Conservation (phyloP, 1,140 invertebrate species). For the Trialeurodes vaporariorum region DNA sequence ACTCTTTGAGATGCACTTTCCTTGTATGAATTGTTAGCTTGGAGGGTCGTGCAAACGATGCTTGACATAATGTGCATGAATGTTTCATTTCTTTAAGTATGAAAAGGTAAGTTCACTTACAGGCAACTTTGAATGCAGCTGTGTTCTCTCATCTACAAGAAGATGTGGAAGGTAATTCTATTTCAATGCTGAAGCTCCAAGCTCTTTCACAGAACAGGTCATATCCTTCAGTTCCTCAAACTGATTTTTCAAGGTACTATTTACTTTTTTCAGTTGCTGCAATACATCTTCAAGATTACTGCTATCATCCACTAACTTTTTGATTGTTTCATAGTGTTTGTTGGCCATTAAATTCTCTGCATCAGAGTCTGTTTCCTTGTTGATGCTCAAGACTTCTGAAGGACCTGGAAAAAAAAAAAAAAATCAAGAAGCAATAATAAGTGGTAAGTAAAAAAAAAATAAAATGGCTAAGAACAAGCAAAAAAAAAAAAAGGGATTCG, state of each 20-base stretch:
- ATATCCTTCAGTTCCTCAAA: constrained; percentile 11
- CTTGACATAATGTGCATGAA: constrained; percentile 13
- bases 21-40: constrained; percentile 12
- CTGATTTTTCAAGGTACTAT: constrained; percentile 11
- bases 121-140: no score
- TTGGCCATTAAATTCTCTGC: constrained; percentile 23
- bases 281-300: constrained; percentile 22
- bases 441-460: background rate
- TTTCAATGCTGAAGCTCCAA: background rate
- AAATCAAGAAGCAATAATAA: background rate
- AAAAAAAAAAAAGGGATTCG: background rate
- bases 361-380: constrained; percentile 25
- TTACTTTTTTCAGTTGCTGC: constrained; percentile 10
- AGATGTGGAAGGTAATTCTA: no score
- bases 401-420: constrained; percentile 17
- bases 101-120: no score
- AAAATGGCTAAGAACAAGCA: background rate
- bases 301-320: constrained; percentile 27
- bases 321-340: constrained; percentile 23
- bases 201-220: background rate
- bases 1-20: background rate
- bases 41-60: background rate
- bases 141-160: no score
- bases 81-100: no score
- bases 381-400: constrained; percentile 21